Percentiles rank a stretch among this genome's conserved stretches.
Evolutionary conservation across 2,113 vertebrate species (phyloP).

Genomic region (Penelope pileata): DNA sequence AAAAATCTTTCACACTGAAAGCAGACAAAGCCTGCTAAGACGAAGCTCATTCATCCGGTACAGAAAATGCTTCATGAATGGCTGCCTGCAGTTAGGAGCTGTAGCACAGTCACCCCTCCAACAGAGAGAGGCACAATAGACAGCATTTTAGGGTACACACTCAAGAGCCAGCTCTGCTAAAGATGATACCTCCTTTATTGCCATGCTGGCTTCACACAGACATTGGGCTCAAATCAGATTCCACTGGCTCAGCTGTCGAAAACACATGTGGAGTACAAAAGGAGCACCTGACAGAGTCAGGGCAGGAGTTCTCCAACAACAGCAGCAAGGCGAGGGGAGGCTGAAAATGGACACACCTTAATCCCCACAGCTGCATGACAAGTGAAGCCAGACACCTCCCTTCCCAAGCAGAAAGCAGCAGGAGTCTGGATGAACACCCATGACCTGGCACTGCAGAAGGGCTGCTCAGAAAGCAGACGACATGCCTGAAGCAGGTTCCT

Average conservation of each 20-base stretch:
- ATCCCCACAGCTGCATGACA: no score
- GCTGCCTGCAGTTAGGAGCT: neutral
- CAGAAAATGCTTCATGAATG: neutral
- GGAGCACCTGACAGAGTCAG: neutral
- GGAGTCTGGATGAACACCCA: no score
- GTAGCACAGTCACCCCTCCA: rapidly evolving
- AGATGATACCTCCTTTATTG: neutral
- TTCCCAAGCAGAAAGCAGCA: no score
- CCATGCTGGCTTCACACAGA: neutral
- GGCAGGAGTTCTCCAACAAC: neutral
- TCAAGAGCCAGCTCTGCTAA: neutral
- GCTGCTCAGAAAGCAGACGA: no score
- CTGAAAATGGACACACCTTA: neutral
- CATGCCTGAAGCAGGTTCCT: no score
- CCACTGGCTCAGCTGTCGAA: neutral
- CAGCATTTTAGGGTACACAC: neutral
- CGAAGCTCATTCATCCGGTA: neutral
- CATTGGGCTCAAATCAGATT: neutral
- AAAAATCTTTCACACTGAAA: neutral
- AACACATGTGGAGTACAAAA: neutral
- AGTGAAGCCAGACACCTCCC: no score
- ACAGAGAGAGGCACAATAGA: rapidly evolving
- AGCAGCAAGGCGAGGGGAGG: neutral
- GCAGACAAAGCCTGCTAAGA: neutral
- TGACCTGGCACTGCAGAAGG: no score